Evolutionary conservation across 2,888 invertebrate genomes (phyloP), one percentile per base, ranked within the genome.

Genomic region (Drosophila nigricruria): DNA sequence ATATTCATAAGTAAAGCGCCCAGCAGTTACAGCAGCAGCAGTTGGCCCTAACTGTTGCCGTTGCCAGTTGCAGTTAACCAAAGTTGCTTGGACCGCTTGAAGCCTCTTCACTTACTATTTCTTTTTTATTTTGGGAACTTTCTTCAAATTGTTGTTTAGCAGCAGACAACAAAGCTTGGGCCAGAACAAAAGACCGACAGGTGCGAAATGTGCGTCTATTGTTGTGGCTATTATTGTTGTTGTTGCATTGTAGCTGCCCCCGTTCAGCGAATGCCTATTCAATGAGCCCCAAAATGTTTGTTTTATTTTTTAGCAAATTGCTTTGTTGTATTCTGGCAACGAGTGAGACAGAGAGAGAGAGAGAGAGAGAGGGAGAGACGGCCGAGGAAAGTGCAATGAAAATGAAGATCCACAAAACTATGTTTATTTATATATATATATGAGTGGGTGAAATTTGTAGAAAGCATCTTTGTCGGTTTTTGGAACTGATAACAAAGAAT

Each of bases 1-100:
- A 86, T 79, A 88, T 86, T 82, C 78, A 77, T 86, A 88, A 86
- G 89, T 88, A 88, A 88, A 82, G 79, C 89, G 76, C 82, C 73
- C 47, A 34, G 38, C 34, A 49, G 53, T 45, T 27, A n/a, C 5
- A 10, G 25, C 27, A 47, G 10, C 57, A 53, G 53, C 45, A 57
- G 58, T 47, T 25, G 74, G 82, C 77, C 65, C 68, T 79, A 65
- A 81, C 47, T 47, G 75, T 59, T 73, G 72, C 81, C 82, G 74
- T 81, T 83, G 69, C 47, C 47, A 61, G 52, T 65, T 87, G 85
- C 83, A 84, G 80, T 88, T 70, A 52, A 42, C 59, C 36, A 27
- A 57, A 61, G 45, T 65, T 64, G 67, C 54, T 62, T 52, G 49
- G 61, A 45, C 70, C 49, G 42, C 43, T 38, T 38, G 50, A 27